Percentiles rank a stretch among this genome's conserved stretches.
These are phyloP conservation scores for Troides aeacus DNA, from an alignment of 2,888 invertebrate genomes.

Conservation along the genomic window DNA sequence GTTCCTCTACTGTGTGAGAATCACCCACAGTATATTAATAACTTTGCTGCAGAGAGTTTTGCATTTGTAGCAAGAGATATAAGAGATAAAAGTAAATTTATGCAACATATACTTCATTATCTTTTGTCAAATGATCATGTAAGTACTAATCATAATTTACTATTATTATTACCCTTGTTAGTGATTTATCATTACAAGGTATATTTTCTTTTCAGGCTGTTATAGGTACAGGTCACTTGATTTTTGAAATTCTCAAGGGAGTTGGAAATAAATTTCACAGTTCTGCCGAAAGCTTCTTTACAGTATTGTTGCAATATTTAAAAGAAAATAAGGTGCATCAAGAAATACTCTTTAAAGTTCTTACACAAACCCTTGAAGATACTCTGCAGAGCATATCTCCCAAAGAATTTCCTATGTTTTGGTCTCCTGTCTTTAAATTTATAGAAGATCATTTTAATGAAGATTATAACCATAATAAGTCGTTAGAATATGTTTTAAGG, in stretches of 20 bases:
- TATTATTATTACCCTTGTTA: not conserved
- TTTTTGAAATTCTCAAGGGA: slow-evolving; percentile 94
- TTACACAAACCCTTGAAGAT: slow-evolving; percentile 83
- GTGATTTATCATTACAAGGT: slow-evolving; percentile 1
- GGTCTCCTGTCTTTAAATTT: slow-evolving; percentile 74
- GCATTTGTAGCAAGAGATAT: slow-evolving; percentile 95
- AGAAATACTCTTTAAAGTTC: slow-evolving; percentile 81
- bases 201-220: slow-evolving; percentile 79
- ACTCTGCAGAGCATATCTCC: slow-evolving; percentile 82
- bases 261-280: slow-evolving; percentile 92
- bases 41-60: slow-evolving; percentile 97
- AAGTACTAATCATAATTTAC: slow-evolving; percentile 52
- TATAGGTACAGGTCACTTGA: slow-evolving; percentile 89
- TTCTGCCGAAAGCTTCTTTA: slow-evolving; percentile 85
- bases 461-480: slow-evolving; percentile 54
- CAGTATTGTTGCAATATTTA: slow-evolving; percentile 83
- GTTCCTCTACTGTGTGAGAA: slow-evolving; percentile 87
- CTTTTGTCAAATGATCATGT: slow-evolving; percentile 85
- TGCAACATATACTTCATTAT: slow-evolving; percentile 84
- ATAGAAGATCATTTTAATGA: slow-evolving; percentile 61
- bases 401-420: slow-evolving; percentile 83
- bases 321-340: slow-evolving; percentile 73
- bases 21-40: slow-evolving; percentile 91
- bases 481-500: slow-evolving; percentile 73
- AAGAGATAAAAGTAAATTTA: slow-evolving; percentile 87